Conservation (phyloP, 2,113 vertebrate species). For the Zosterops borbonicus region DNA sequence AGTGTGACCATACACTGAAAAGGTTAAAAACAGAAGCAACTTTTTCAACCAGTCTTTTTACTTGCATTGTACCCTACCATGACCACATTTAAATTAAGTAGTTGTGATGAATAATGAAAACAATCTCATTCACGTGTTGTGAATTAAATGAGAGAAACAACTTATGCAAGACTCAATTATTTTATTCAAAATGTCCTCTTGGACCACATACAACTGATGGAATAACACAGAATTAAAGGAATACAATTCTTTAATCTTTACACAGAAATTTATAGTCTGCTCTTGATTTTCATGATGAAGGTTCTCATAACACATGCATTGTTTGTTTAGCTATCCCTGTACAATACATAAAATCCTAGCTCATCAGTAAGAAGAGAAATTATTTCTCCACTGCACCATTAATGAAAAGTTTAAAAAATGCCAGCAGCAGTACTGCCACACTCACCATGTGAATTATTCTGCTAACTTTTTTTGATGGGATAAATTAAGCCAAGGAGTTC, state of each 20-base stretch:
- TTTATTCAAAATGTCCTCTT: constrained; percentile 46
- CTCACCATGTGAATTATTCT: neutral
- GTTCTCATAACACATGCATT: neutral
- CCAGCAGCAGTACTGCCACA: neutral
- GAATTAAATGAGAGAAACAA: constrained; percentile 47
- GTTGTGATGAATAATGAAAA: neutral
- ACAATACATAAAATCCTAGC: neutral
- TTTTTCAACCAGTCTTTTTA: neutral
- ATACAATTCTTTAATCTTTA: constrained; percentile 4
- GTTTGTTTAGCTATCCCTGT: neutral
- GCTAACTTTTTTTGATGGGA: neutral
- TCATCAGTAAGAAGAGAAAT: neutral
- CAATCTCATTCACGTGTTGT: neutral
- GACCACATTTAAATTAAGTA: neutral
- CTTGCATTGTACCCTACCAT: neutral
- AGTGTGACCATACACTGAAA: neutral
- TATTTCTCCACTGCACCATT: neutral
- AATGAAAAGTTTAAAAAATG: neutral
- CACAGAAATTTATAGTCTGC: neutral
- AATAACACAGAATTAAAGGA: neutral
- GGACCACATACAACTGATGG: neutral
- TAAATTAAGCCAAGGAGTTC: neutral
- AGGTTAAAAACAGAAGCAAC: neutral
- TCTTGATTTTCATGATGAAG: neutral
- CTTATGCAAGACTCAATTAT: neutral